phyloP scores from a whole-genome alignment of 1,140 invertebrate genomes.

The Drosophila pandora region DNA sequence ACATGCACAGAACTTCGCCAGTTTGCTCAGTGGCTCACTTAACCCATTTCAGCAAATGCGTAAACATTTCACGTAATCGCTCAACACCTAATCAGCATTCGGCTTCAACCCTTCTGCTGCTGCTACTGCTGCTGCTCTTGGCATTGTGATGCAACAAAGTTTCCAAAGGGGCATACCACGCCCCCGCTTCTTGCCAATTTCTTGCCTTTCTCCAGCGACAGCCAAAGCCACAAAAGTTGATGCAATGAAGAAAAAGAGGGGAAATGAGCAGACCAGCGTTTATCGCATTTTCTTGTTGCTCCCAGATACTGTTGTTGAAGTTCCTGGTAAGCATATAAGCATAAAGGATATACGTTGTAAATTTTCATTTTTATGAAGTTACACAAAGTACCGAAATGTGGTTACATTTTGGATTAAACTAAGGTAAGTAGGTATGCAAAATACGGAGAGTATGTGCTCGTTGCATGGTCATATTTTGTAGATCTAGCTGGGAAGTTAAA shows the following conservation, averaged over 20 bases:
- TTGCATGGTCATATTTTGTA: constrained; percentile 32
- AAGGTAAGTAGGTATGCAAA: constrained; percentile 56
- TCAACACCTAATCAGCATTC: constrained; percentile 75
- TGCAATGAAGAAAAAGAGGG: constrained; percentile 44
- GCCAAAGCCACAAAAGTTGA: constrained; percentile 67
- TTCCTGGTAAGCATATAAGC: constrained; percentile 68
- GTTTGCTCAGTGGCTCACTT: constrained; percentile 21
- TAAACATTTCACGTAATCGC: constrained; percentile 77
- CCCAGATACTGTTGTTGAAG: constrained; percentile 18
- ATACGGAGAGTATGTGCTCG: constrained; percentile 28
- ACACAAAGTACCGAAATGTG: constrained; percentile 75
- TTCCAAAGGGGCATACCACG: constrained; percentile 11
- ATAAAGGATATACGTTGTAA: constrained; percentile 75
- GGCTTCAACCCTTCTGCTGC: constrained; percentile 42
- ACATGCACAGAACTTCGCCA: constrained; percentile 29
- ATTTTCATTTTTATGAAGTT: constrained; percentile 81
- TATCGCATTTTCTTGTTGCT: constrained; percentile 65
- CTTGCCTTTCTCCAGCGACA: background rate
- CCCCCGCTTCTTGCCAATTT: constrained; percentile 4
- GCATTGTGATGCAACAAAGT: constrained; percentile 62
- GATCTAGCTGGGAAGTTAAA: background rate
- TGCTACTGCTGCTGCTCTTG: constrained; percentile 10
- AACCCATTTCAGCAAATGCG: constrained; percentile 63
- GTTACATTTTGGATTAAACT: constrained; percentile 78
- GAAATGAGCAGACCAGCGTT: constrained; percentile 57